Evolutionary conservation across 2,113 vertebrate species (phyloP), one percentile per base, ranked within the genome.

Genomic region (Delphinus delphis): DNA sequence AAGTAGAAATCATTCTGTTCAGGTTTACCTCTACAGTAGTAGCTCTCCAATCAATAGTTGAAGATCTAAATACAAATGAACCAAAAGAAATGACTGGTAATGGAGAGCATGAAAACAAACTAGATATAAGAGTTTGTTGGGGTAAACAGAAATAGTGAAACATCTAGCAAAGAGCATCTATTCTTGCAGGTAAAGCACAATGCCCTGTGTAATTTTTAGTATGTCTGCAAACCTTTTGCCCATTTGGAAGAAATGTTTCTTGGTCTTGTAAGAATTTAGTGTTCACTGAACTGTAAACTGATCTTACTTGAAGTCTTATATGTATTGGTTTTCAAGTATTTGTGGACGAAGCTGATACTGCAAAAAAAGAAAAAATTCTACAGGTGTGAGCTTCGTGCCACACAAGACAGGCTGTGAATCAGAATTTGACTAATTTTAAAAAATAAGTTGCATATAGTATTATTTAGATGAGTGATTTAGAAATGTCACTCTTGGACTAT

Each of bases 281-380:
- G 14, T 80, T 94, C 70, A 65, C 41, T 95, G 74, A 90, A 82
- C 65, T 91, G 15, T 90, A 68, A 95, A 87, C 38, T 55, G 62
- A 87, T 87, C 31, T 91, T 83, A 53, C 33, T 33, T 94, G 28
- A 53, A 92, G 10, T 26, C 13, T 79, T 80, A 7, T 41, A 3
- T 80, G 26, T 47, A 76, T 41, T 83, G 23, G 44, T 90, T 93
- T 93, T 47, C 79, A 87, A 67, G 53, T 79, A 95, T 90, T 44
- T 73, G 41, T 23, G 25, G 63, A 44, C 15, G 28, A 71, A 88
- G 33, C 21, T 74, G 23, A 70, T 47, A 41, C 10, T 87, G 8
- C 26, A 65, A 55, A 50, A 31, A 84, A 50, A 23, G 58, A 41
- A 50, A 21, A 83, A 83, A 53, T 77, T 55, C n/a, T 88, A 15